phyloP scores from a whole-genome alignment of 2,113 vertebrate genomes.

The Pardalotus punctatus region DNA sequence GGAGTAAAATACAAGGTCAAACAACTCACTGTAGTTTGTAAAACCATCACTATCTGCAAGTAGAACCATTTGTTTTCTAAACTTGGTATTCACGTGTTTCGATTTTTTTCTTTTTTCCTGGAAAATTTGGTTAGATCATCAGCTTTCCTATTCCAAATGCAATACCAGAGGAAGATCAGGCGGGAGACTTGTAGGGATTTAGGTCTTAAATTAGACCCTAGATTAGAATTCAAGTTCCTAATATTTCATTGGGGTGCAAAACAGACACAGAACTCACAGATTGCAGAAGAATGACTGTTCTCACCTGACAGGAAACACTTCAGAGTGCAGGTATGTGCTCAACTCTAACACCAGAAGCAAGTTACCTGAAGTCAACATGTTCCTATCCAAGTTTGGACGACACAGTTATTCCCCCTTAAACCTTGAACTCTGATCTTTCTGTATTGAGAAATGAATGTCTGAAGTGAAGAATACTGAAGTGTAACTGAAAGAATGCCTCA shows the following conservation, averaged over 20 bases:
- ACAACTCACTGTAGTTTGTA: background rate
- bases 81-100: background rate
- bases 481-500: background rate
- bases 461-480: background rate
- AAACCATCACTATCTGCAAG: background rate
- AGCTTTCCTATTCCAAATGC: background rate
- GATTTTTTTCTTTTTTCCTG: background rate
- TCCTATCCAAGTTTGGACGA: background rate
- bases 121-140: background rate
- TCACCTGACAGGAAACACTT: background rate
- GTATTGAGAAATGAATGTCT: background rate
- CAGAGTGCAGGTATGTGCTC: background rate
- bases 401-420: background rate
- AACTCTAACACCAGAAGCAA: background rate
- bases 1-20: background rate
- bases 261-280: background rate
- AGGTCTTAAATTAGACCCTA: background rate
- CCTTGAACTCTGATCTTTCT: background rate
- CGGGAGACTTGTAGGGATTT: background rate
- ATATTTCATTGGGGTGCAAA: background rate
- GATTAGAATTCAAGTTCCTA: background rate
- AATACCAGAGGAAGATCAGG: background rate
- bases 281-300: background rate
- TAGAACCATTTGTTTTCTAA: background rate
- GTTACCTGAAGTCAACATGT: background rate